Conservation (phyloP, 1,140 invertebrate genomes). For the Zophobas atratus region DNA sequence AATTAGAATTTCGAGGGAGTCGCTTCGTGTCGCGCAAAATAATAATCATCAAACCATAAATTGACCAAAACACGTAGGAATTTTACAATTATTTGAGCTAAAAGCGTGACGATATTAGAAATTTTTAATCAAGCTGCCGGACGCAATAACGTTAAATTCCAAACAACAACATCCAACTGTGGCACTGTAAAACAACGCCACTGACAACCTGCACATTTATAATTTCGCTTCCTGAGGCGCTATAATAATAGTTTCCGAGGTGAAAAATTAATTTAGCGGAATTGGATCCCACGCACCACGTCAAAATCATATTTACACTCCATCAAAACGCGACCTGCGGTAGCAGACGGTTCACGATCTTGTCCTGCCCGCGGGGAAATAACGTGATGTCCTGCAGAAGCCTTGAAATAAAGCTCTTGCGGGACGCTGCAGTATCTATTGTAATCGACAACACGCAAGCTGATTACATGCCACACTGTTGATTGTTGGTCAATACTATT, state of each 20-base stretch:
- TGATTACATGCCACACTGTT: conserved; percentile 1
- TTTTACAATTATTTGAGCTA: conserved; percentile 48
- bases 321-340: conserved; percentile 48
- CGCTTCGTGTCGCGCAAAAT: conserved; percentile 36
- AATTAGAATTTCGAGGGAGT: conserved; percentile 44
- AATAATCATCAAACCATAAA: conserved; percentile 45
- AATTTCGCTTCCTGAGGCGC: conserved; percentile 39
- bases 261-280: conserved; percentile 36
- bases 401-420: conserved; percentile 58
- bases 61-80: conserved; percentile 49
- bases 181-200: not conserved
- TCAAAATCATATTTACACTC: conserved; percentile 50
- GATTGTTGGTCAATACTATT: not conserved
- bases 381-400: conserved; percentile 63
- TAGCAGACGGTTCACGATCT: conserved; percentile 48
- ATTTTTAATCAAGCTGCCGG: conserved; percentile 46
- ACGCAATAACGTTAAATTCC: conserved; percentile 46
- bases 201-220: conserved; percentile 3
- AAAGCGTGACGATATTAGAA: conserved; percentile 21
- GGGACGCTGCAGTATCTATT: conserved; percentile 56
- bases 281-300: conserved; percentile 26
- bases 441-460: conserved; percentile 55
- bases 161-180: conserved; percentile 12
- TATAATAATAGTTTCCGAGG: conserved; percentile 24
- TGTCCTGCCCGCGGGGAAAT: conserved; percentile 59